Conservation (phyloP, 2,888 invertebrate species). For the Brenthis ino region DNA sequence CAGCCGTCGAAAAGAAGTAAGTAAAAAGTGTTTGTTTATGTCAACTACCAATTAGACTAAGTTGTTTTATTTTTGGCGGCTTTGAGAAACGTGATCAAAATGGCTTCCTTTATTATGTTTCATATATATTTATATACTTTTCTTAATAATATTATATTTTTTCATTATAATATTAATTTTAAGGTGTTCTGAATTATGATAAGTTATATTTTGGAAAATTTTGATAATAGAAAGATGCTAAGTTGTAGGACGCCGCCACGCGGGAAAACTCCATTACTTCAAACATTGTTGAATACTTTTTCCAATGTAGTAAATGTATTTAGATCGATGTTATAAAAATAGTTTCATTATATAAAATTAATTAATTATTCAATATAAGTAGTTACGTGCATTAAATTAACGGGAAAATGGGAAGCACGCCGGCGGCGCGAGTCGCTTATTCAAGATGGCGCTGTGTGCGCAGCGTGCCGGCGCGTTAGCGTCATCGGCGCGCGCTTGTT, state of each 20-base stretch:
- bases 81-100: conserved; percentile 78
- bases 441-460: conserved; percentile 78
- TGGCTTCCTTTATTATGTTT: conserved; percentile 73
- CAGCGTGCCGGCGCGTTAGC: conserved; percentile 73
- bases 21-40: conserved; percentile 56
- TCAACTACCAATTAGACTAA: conserved; percentile 45
- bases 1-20: conserved; percentile 86
- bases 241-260: conserved; percentile 65
- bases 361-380: conserved; percentile 24
- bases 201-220: conserved; percentile 44
- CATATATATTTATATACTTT: conserved; percentile 15
- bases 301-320: background rate
- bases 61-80: conserved; percentile 70
- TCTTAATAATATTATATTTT: background rate
- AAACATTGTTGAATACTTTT: conserved; percentile 15
- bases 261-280: conserved; percentile 62
- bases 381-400: conserved; percentile 36
- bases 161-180: conserved; percentile 5
- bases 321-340: conserved; percentile 12
- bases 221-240: conserved; percentile 53
- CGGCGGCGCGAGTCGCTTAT: conserved; percentile 62
- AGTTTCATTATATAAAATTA: conserved; percentile 17
- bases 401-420: conserved; percentile 63
- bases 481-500: conserved; percentile 74
- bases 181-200: conserved; percentile 12